phyloP scores from a whole-genome alignment of 30 jellyfish, hydroid and myxozoan species.

The Chrysaora quinquecirrha region DNA sequence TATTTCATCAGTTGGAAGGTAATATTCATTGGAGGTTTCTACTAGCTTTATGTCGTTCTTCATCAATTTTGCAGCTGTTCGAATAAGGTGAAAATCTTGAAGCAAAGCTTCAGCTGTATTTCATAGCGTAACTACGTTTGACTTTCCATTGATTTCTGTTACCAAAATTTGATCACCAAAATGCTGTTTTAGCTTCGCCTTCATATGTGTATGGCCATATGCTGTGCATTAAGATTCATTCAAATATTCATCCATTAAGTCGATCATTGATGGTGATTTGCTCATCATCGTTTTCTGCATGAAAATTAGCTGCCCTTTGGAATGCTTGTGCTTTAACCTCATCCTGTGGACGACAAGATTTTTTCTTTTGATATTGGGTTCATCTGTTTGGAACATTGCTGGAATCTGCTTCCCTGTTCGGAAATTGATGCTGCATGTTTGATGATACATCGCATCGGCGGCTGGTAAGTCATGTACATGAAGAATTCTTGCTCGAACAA shows the following conservation, averaged over 20 bases:
- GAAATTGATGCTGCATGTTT: conserved; percentile 28
- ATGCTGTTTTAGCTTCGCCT: conserved; percentile 21
- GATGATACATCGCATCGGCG: conserved; percentile 47
- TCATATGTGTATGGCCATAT: conserved; percentile 29
- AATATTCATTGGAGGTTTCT: neutral
- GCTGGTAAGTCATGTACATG: conserved; percentile 31
- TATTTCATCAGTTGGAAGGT: conserved; percentile 11
- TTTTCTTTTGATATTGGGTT: neutral
- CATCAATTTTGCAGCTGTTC: conserved; percentile 19
- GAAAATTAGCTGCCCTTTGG: conserved; percentile 2
- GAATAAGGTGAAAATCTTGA: conserved; percentile 15
- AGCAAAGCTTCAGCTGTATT: conserved; percentile 25
- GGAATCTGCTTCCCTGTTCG: conserved; percentile 13
- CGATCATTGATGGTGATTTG: conserved; percentile 12
- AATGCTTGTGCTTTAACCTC: conserved; percentile 15
- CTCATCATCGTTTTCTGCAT: conserved; percentile 17
- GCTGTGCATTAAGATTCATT: conserved; percentile 6
- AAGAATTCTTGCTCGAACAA: conserved; percentile 21
- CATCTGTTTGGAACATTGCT: neutral
- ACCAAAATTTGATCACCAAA: conserved; percentile 18
- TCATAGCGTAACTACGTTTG: conserved; percentile 23
- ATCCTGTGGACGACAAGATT: conserved; percentile 13
- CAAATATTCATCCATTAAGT: conserved; percentile 10
- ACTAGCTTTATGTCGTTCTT: conserved; percentile 7
- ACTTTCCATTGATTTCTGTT: conserved; percentile 36